A percentile compares a stretch with the other conserved stretches of the same genome.
Evolutionary conservation across 2,797 vertebrate species (phyloP).

Genomic region (Acrossocheilus wenchowensis): DNA sequence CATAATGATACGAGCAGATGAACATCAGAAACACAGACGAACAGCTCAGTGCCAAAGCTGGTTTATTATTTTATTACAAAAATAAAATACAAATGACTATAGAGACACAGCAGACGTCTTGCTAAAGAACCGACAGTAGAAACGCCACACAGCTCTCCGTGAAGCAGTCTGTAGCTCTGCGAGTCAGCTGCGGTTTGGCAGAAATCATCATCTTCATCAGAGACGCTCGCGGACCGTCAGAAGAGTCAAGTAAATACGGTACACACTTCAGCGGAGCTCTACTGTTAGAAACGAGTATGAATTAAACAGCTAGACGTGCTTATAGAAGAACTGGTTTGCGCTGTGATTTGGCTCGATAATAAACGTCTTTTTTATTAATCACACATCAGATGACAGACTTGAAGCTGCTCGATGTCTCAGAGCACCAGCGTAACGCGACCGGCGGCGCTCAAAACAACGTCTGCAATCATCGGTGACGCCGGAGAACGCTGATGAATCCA

Average conservation of each 20-base stretch:
- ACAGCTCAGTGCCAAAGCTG: conserved; percentile 40
- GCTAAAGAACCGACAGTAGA: conserved; percentile 62
- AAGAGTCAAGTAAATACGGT: background rate
- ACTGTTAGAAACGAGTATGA: background rate
- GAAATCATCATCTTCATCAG: background rate
- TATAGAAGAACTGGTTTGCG: conserved; percentile 1
- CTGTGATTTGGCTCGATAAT: conserved; percentile 18
- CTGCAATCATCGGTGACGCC: background rate
- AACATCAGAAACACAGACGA: conserved; percentile 25
- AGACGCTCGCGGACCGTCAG: background rate
- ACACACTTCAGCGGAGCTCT: background rate
- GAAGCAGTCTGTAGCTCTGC: conserved; percentile 42
- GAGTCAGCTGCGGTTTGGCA: background rate
- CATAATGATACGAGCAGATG: background rate
- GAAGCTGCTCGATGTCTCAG: background rate
- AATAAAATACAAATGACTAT: conserved; percentile 84
- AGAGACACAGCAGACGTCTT: conserved; percentile 75
- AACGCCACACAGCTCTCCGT: conserved; percentile 61
- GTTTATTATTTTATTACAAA: conserved; percentile 61
- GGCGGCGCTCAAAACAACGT: no score
- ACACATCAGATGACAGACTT: background rate
- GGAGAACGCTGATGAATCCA: background rate
- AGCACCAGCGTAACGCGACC: background rate
- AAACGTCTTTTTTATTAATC: background rate
- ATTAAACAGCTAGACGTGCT: background rate